phyloP scores from a whole-genome alignment of 2,888 invertebrate species.

The Orthonevra nobilis region DNA sequence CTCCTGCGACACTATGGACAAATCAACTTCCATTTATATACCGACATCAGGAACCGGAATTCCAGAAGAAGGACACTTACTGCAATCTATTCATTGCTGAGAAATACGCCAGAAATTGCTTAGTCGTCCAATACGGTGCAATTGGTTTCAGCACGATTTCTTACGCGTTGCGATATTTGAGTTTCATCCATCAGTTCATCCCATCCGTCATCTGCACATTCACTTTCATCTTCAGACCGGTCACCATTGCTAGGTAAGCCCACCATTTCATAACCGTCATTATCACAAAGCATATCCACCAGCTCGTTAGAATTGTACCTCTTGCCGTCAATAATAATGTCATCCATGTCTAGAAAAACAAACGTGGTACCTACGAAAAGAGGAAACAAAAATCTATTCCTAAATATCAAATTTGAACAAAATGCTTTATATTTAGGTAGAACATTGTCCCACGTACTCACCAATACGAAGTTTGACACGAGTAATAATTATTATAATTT shows the following conservation, averaged over 20 bases:
- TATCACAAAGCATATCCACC: conserved; percentile 30
- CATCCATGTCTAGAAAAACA: conserved; percentile 36
- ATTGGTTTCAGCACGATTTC: conserved; percentile 25
- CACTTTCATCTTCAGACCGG: conserved; percentile 43
- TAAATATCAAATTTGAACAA: too few relatives aligned
- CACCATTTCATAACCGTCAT: conserved; percentile 38
- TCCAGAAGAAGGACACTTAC: conserved; percentile 17
- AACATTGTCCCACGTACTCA: too few relatives aligned
- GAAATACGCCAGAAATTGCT: neutral
- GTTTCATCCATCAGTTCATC: conserved; percentile 43
- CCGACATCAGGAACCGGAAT: conserved; percentile 28
- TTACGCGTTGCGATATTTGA: conserved; percentile 29
- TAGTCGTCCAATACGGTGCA: conserved; percentile 27
- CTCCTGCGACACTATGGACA: too few relatives aligned
- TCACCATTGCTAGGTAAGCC: conserved; percentile 48
- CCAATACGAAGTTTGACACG: too few relatives aligned
- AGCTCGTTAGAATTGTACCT: conserved; percentile 47
- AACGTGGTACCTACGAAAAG: too few relatives aligned
- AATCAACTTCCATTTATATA: too few relatives aligned
- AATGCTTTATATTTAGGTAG: too few relatives aligned
- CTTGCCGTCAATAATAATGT: conserved; percentile 41
- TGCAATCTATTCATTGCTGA: conserved; percentile 11
- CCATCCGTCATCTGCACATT: conserved; percentile 10
- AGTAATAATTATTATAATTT: too few relatives aligned
- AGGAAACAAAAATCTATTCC: too few relatives aligned